Evolutionary conservation across 2,113 vertebrate species (phyloP).

Genomic region (Epinephelus fuscoguttatus): DNA sequence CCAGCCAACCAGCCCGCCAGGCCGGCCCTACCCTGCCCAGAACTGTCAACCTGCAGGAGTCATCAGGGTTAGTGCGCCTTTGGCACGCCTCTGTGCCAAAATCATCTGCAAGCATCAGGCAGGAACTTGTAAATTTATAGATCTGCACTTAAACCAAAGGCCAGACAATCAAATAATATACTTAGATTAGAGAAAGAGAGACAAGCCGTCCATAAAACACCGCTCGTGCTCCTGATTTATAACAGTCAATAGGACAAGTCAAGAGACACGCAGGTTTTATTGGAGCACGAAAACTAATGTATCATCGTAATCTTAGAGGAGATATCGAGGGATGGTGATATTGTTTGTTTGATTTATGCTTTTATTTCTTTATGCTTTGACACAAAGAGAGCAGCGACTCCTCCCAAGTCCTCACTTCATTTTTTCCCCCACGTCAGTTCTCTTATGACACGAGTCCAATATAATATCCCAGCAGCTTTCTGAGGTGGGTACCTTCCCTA

Average conservation of each 20-base stretch:
- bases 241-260: conserved; percentile 18
- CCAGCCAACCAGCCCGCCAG: conserved; percentile 9
- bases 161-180: conserved; percentile 63
- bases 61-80: conserved; percentile 84
- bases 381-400: conserved; percentile 24
- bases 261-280: conserved; percentile 21
- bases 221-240: conserved; percentile 44
- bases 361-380: not conserved
- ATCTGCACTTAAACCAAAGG: conserved; percentile 68
- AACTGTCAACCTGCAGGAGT: conserved; percentile 76
- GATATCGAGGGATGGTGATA: conserved; percentile 34
- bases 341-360: conserved; percentile 46
- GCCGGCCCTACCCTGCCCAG: conserved; percentile 49
- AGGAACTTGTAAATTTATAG: conserved; percentile 66
- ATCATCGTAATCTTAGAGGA: conserved; percentile 40
- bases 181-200: conserved; percentile 36
- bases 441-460: conserved; percentile 14
- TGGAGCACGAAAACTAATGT: conserved; percentile 23
- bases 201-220: conserved; percentile 46
- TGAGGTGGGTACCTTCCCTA: conserved; percentile 43
- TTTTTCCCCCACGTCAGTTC: no score
- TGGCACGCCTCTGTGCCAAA: conserved; percentile 72
- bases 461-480: conserved; percentile 26
- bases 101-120: conserved; percentile 59
- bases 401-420: conserved; percentile 4